Conservation (phyloP, 2,113 vertebrate species). For the Carlito syrichta region DNA sequence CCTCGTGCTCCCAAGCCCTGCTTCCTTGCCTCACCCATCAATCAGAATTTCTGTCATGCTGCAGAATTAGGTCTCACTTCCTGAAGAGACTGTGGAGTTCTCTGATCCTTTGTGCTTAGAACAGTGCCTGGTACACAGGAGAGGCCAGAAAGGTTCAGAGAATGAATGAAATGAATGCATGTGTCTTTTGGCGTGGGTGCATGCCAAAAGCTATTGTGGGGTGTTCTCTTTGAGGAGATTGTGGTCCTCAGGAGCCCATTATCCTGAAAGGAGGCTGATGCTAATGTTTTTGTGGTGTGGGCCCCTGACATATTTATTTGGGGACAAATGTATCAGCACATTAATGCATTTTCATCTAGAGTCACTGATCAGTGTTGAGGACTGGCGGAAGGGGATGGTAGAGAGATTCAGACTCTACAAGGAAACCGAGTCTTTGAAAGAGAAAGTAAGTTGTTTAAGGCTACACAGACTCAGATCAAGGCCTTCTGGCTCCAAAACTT, state of each 20-base stretch:
- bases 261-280: not conserved
- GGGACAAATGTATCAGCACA: not conserved
- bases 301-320: not conserved
- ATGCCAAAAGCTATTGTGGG: not conserved
- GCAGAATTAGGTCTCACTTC: not conserved
- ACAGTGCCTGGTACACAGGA: not conserved
- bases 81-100: not conserved
- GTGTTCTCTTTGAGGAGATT: not conserved
- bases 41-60: not conserved
- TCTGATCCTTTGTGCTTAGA: not conserved
- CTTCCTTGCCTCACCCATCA: rapidly evolving
- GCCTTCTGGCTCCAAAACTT: not conserved
- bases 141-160: not conserved
- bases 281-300: not conserved
- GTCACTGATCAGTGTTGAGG: not conserved
- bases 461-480: not conserved
- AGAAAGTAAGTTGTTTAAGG: not conserved
- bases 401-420: not conserved
- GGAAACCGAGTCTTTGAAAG: not conserved
- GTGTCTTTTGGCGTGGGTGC: not conserved
- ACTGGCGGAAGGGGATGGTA: not conserved
- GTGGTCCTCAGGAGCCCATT: not conserved
- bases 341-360: not conserved
- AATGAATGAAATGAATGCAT: not conserved
- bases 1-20: not conserved